Conservation (phyloP, 2,888 invertebrate genomes). For the Acrocera orbiculus region DNA sequence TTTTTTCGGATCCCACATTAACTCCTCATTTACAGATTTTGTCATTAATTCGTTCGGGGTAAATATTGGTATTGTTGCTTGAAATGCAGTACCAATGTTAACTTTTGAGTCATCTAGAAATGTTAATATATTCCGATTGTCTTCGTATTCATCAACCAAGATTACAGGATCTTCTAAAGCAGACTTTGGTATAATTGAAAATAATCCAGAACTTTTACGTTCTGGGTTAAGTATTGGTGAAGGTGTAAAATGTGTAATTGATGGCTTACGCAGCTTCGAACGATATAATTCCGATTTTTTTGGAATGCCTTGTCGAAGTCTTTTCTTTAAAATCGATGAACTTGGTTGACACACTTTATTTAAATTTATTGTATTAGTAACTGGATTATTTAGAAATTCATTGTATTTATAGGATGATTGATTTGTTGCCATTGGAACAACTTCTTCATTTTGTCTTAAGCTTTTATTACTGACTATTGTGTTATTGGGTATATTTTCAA, state of each 20-base stretch:
- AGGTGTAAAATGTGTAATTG: conserved; percentile 58
- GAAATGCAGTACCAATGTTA: conserved; percentile 74
- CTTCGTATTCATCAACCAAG: conserved; percentile 28
- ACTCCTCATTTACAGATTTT: conserved; percentile 37
- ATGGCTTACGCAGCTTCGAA: conserved; percentile 29
- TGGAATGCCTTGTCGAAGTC: conserved; percentile 19
- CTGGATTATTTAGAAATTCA: background rate
- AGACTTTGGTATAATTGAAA: conserved; percentile 24
- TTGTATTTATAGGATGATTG: no score
- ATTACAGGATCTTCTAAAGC: conserved; percentile 23
- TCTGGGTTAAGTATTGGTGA: conserved; percentile 89
- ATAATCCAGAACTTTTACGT: conserved; percentile 73
- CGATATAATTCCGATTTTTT: conserved; percentile 19
- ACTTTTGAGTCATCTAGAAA: conserved; percentile 45
- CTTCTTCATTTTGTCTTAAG: background rate
- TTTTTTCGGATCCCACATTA: conserved; percentile 76
- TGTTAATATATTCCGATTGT: conserved; percentile 23
- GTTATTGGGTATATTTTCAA: background rate
- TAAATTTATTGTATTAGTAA: conserved; percentile 9
- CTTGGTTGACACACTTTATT: conserved; percentile 16
- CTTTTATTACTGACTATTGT: background rate
- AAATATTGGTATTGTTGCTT: conserved; percentile 55
- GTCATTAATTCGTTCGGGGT: conserved; percentile 27
- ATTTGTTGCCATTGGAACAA: background rate
- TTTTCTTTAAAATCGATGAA: conserved; percentile 26